Evolutionary conservation across 2,888 invertebrate genomes (phyloP), one percentile per base, ranked within the genome.

Genomic region (Aspidiotus rigidus): DNA sequence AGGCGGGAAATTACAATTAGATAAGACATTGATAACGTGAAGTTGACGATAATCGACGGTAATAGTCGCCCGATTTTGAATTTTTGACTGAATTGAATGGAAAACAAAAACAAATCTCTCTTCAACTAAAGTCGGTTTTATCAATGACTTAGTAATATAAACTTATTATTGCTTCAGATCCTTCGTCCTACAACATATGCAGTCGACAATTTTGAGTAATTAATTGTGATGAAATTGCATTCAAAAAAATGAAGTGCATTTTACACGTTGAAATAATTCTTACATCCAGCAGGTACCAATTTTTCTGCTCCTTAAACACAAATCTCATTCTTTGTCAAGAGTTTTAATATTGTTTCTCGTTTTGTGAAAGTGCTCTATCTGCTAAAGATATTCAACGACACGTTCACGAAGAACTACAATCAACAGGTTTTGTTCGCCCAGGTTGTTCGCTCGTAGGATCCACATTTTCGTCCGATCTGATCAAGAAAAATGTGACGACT

Each of bases 211-310:
- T 28, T 28, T 28, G 28, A 28, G 5, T 28, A 3, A 28, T 28
- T 28, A 28, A 28, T 28, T 28, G 28, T 28, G 28, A 28, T 28
- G 28, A 28, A 28, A 28, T 28, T 28, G 28, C 28, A 28, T 28
- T 5, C 28, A 3, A 28, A 28, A 28, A 54, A 64, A 66, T 44
- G 66, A 56, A 66, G 49, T 66, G 57, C 49, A 11, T 44, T 15
- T 41, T 66, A 28, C 66, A 66, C 28, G 66, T 66, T 13, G 66
- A 66, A 57, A 41, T 66, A 6, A 44, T 66, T 41, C 56, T 57
- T n/a, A 44, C 39, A 41, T 16, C 57, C 9, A 57, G 41, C 10
- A 57, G 66, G 66, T 66, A 55, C 9, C 40, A 15, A 16, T 40
- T 56, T 56, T 56, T 56, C 17, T 56, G 17, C 3, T 56, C 16